Evolutionary conservation across 2,113 vertebrate species (phyloP).

Genomic region (Cyprinodon tularosa): DNA sequence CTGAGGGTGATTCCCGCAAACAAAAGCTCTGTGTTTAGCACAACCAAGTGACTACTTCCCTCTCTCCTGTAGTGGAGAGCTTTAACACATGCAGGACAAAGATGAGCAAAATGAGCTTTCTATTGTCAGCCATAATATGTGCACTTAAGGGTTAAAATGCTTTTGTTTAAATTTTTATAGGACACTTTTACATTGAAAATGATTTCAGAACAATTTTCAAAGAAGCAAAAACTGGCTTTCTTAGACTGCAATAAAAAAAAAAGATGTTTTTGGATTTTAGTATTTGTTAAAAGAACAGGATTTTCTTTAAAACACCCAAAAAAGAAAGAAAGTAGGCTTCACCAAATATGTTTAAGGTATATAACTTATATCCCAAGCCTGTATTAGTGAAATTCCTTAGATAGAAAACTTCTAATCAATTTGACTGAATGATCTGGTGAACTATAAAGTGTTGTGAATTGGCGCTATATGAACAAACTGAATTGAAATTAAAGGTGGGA

Average conservation of each 20-base stretch:
- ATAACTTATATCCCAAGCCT: background rate
- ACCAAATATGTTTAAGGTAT: background rate
- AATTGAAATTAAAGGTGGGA: background rate
- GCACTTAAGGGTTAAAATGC: background rate
- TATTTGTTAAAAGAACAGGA: background rate
- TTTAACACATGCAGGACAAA: background rate
- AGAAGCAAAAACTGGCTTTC: background rate
- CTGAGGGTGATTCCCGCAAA: conserved; percentile 82
- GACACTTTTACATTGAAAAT: background rate
- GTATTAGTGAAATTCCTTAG: background rate
- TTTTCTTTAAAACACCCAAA: too few species aligned
- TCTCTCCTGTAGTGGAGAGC: conserved; percentile 43
- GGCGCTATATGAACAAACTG: too few species aligned
- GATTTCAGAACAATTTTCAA: background rate
- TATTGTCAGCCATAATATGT: background rate
- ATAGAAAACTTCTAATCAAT: too few species aligned
- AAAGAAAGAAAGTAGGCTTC: too few species aligned
- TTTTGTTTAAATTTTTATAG: background rate
- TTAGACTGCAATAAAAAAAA: background rate
- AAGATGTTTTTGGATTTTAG: too few species aligned
- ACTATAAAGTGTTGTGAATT: too few species aligned
- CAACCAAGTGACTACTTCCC: conserved; percentile 74
- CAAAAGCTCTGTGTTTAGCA: conserved; percentile 77
- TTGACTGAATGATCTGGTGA: too few species aligned
- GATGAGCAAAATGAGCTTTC: background rate